These are phyloP conservation scores for Tenualosa ilisha DNA, from an alignment of 2,797 vertebrate genomes.

Conservation along the genomic window DNA sequence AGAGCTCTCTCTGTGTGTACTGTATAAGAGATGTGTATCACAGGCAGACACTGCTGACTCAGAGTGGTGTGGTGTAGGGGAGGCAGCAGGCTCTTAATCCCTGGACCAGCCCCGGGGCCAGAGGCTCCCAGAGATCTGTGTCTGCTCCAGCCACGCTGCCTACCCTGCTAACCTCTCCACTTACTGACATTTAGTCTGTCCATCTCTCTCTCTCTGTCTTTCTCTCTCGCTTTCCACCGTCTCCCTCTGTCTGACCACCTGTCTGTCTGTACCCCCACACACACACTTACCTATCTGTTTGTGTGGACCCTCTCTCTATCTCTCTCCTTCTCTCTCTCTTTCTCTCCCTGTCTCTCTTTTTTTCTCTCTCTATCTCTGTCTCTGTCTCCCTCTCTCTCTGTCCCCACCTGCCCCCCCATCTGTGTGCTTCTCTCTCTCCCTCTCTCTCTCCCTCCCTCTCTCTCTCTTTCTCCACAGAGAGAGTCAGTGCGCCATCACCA, in stretches of 20 bases:
- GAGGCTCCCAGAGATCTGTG: not conserved
- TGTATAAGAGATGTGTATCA: constrained; percentile 1
- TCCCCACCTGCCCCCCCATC: not conserved
- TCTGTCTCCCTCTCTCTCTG: not conserved
- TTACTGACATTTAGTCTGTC: too few relatives aligned
- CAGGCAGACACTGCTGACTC: constrained; percentile 8
- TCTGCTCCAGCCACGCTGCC: not conserved
- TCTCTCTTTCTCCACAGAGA: constrained; percentile 44
- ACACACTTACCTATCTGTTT: not conserved
- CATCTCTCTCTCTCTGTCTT: not conserved
- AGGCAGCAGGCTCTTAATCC: constrained; percentile 4
- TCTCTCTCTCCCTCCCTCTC: constrained; percentile 28
- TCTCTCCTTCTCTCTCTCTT: not conserved
- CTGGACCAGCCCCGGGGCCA: not conserved
- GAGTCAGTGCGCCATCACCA: constrained; percentile 34
- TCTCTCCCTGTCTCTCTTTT: not conserved
- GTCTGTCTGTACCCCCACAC: not conserved
- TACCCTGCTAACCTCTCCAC: too few relatives aligned
- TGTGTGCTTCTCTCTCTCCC: constrained; percentile 15
- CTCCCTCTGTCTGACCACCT: not conserved
- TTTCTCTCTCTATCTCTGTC: not conserved
- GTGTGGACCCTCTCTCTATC: not conserved
- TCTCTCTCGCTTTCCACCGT: not conserved
- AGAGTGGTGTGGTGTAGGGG: not conserved
- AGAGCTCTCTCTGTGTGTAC: not conserved